These are phyloP conservation scores for Malurus cyaneus DNA, from an alignment of 2,113 vertebrate genomes.

Conservation along the genomic window DNA sequence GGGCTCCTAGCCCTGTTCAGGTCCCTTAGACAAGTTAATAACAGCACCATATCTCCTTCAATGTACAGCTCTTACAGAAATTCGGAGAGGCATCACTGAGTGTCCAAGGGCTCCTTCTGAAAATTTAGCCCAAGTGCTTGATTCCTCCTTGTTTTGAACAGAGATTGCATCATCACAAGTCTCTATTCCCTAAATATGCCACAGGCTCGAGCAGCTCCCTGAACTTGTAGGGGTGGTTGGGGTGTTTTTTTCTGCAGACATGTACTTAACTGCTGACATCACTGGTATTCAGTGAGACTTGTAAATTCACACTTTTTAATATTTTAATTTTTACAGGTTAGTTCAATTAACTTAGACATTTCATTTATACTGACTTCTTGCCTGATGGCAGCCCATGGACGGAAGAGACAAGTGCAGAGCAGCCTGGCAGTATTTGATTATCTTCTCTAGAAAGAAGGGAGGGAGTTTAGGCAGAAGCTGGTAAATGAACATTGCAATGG, in stretches of 20 bases:
- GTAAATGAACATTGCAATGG: background rate
- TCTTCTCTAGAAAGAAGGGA: background rate
- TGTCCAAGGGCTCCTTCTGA: background rate
- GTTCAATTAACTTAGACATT: background rate
- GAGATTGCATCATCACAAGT: background rate
- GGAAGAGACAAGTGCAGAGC: background rate
- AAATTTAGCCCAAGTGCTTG: background rate
- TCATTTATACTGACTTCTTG: background rate
- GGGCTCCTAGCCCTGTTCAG: background rate
- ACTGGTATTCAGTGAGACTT: background rate
- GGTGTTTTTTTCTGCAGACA: background rate
- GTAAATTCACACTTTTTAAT: background rate
- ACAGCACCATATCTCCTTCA: background rate
- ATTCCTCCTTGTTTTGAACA: background rate
- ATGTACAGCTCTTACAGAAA: background rate
- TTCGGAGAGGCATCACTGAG: background rate
- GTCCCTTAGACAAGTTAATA: background rate
- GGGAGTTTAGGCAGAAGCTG: background rate
- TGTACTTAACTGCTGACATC: background rate
- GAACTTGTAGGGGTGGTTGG: background rate
- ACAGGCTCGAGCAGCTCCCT: background rate
- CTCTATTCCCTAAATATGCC: background rate
- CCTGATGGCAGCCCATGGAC: background rate
- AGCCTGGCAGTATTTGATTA: background rate
- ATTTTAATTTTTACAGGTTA: background rate